Evolutionary conservation across 2,797 vertebrate species (phyloP).

Genomic region (Tenualosa thibaudeaui): DNA sequence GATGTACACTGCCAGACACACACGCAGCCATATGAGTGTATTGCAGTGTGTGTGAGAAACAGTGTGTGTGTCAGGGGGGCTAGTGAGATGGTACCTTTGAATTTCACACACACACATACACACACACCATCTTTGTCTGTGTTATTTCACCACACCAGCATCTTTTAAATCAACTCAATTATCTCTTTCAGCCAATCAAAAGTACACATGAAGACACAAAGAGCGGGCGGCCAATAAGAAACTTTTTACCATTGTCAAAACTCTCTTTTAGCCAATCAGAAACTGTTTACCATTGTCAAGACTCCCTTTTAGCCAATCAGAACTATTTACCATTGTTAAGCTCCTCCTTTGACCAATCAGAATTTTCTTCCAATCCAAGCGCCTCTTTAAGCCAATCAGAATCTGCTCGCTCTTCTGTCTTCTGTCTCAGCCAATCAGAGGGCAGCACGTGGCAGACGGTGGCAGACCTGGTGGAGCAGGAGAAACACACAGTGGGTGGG

Average conservation of each 20-base stretch:
- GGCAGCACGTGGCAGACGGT: constrained; percentile 92
- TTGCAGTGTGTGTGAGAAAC: too few relatives aligned
- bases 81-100: neutral
- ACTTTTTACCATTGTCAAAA: neutral
- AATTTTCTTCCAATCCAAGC: too few relatives aligned
- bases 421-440: constrained; percentile 77
- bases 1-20: neutral
- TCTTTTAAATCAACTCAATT: neutral
- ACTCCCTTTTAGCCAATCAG: too few relatives aligned
- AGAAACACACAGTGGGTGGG: constrained; percentile 84
- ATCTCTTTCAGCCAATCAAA: neutral
- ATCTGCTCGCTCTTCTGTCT: neutral
- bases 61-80: too few relatives aligned
- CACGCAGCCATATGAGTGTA: neutral
- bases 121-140: neutral
- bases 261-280: constrained; percentile 77
- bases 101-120: neutral
- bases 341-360: too few relatives aligned
- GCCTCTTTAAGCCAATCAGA: too few relatives aligned
- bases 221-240: neutral
- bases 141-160: neutral
- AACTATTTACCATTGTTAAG: too few relatives aligned
- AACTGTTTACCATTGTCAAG: neutral
- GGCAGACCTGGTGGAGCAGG: constrained; percentile 83
- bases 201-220: neutral